Percentiles rank a stretch among this genome's conserved stretches.
These are phyloP conservation scores for Theropithecus gelada DNA, from an alignment of 2,113 vertebrate genomes.

Conservation along the genomic window DNA sequence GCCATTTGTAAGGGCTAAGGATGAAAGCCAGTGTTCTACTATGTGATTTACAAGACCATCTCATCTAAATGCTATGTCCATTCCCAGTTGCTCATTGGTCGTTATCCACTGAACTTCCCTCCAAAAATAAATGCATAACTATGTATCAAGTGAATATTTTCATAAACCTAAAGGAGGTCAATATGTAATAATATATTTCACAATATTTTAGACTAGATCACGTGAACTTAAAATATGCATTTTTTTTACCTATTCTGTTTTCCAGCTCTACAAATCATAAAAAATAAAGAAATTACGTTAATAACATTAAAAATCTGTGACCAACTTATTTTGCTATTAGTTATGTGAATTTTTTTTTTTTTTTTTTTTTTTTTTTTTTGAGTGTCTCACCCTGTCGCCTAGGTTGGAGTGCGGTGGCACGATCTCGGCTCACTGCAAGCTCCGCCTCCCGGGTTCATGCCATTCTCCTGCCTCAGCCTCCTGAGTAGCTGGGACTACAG, in stretches of 20 bases:
- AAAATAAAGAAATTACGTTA: not conserved
- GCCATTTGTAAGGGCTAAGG: not conserved
- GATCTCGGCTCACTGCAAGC: no score
- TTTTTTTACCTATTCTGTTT: not conserved
- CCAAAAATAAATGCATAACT: not conserved
- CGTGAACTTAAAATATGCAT: not conserved
- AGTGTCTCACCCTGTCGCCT: fast-evolving
- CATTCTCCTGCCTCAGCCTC: no score
- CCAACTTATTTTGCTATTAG: not conserved
- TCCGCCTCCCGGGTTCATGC: no score
- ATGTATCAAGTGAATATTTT: not conserved
- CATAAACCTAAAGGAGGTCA: not conserved
- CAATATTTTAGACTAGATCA: not conserved
- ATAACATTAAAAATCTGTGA: not conserved
- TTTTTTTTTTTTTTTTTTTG: no score
- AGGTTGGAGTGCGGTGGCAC: no score
- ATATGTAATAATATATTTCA: not conserved
- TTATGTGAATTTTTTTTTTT: not conserved
- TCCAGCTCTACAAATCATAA: not conserved
- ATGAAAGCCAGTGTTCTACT: not conserved
- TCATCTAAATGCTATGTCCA: not conserved
- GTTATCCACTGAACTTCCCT: not conserved
- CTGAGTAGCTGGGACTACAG: no score
- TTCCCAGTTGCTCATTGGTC: not conserved
- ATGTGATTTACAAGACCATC: not conserved